These are phyloP conservation scores for Calliopsis andreniformis DNA, from an alignment of 1,140 invertebrate genomes.

Conservation along the genomic window DNA sequence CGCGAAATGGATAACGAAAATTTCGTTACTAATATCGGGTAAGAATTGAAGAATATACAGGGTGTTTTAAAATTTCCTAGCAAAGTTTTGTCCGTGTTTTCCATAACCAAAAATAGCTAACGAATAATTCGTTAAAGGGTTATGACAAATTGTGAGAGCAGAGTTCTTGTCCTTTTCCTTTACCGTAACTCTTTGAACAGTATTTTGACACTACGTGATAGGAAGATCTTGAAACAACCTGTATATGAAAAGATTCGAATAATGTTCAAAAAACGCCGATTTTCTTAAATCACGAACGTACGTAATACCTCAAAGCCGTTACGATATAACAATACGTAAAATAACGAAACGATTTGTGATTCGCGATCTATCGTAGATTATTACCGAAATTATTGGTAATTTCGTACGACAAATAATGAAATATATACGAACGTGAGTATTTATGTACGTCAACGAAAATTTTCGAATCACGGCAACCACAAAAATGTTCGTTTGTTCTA, in stretches of 20 bases:
- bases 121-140: too few species aligned
- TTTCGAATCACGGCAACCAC: constrained; percentile 31
- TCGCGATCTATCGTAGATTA: constrained; percentile 44
- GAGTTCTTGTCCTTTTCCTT: too few species aligned
- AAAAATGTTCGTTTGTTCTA: constrained; percentile 9
- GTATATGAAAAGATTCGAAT: constrained; percentile 2
- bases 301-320: constrained; percentile 50
- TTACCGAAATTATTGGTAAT: constrained; percentile 40
- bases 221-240: constrained; percentile 26
- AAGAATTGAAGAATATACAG: too few species aligned
- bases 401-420: constrained; percentile 47
- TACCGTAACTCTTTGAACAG: too few species aligned
- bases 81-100: too few species aligned
- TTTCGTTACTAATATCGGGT: constrained; percentile 27
- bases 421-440: constrained; percentile 36
- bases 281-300: constrained; percentile 39
- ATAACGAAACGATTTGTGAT: constrained; percentile 46
- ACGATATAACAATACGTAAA: constrained; percentile 48
- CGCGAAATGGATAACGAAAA: constrained; percentile 25
- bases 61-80: too few species aligned
- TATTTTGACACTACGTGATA: too few species aligned
- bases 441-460: constrained; percentile 40
- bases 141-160: too few species aligned
- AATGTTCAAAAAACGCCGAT: constrained; percentile 30
- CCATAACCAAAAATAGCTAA: too few species aligned